Conservation (phyloP, 2,797 vertebrate genomes). For the Arrhamphus sclerolepis region DNA sequence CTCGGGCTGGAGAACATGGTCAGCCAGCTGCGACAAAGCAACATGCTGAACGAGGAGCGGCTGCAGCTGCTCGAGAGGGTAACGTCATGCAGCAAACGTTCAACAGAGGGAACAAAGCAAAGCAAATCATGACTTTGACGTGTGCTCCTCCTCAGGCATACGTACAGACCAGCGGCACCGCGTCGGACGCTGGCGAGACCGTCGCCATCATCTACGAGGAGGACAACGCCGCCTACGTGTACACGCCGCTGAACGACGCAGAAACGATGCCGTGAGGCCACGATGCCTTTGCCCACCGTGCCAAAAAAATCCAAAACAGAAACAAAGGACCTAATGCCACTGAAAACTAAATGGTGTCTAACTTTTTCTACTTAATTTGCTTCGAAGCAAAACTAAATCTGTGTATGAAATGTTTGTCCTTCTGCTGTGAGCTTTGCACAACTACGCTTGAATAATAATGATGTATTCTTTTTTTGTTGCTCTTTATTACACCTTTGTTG, state of each 20-base stretch:
- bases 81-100: accelerated
- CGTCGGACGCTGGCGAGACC: conserved; percentile 63
- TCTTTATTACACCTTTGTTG: not conserved
- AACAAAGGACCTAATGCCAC: not conserved
- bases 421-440: conserved; percentile 45
- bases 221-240: conserved; percentile 68
- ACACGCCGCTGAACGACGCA: conserved; percentile 51
- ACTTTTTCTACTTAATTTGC: not conserved
- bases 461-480: conserved; percentile 14
- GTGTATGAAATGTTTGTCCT: conserved; percentile 1
- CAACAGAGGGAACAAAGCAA: too few species aligned
- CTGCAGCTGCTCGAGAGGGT: conserved; percentile 75
- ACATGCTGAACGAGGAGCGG: conserved; percentile 75
- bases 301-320: conserved; percentile 1
- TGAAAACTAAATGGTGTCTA: conserved; percentile 16
- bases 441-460: conserved; percentile 2
- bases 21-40: conserved; percentile 77
- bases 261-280: conserved; percentile 34
- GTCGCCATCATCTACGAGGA: conserved; percentile 82
- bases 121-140: not conserved
- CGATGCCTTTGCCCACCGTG: not conserved
- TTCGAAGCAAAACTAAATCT: not conserved
- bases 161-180: conserved; percentile 56
- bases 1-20: conserved; percentile 80
- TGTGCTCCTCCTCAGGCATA: conserved; percentile 63